Evolutionary conservation across 2,797 vertebrate genomes (phyloP).

Genomic region (Diceros bicornis): DNA sequence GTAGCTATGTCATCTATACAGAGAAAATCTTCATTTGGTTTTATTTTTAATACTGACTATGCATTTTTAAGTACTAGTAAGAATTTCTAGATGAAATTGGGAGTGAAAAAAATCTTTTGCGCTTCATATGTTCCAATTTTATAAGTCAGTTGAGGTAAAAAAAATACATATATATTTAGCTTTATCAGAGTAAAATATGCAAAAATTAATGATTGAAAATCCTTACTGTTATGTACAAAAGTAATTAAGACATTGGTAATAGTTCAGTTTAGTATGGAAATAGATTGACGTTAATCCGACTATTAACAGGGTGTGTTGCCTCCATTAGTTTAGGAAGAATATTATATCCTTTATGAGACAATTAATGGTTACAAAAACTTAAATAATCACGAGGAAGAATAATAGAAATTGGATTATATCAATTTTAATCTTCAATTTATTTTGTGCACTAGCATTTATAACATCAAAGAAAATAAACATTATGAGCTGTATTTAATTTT

Average conservation of each 20-base stretch:
- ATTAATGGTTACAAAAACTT: background rate
- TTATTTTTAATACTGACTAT: background rate
- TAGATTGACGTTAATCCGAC: background rate
- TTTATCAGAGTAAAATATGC: background rate
- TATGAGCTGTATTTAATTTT: background rate
- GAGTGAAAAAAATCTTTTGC: background rate
- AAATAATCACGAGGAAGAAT: background rate
- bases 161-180: background rate
- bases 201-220: background rate
- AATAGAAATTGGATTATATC: background rate
- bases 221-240: background rate
- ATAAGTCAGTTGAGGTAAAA: background rate
- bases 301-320: background rate
- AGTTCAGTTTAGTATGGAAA: background rate
- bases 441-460: background rate
- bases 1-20: background rate
- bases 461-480: background rate
- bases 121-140: background rate
- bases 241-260: background rate
- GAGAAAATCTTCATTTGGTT: background rate
- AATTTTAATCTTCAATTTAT: slow-evolving; percentile 17
- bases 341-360: background rate
- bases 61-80: slow-evolving; percentile 1
- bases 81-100: background rate
- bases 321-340: background rate